Percentiles rank a stretch among this genome's conserved stretches.
These are phyloP conservation scores for Budorcas taxicolor DNA, from an alignment of 2,113 vertebrate species.

Conservation along the genomic window DNA sequence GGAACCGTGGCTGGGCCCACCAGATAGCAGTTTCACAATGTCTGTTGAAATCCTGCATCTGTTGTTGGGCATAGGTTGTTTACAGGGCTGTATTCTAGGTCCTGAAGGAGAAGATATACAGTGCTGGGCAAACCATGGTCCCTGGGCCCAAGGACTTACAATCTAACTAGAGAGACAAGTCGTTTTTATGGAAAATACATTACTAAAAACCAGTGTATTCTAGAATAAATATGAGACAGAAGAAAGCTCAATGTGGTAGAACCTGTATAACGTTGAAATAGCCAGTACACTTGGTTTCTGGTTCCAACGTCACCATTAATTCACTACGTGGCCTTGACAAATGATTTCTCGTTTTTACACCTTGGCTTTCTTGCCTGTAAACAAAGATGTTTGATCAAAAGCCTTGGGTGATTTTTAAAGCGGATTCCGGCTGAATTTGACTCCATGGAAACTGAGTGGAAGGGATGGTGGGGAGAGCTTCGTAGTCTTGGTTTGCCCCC, in stretches of 20 bases:
- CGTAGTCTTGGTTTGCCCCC: conserved; percentile 56
- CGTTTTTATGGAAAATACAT: background rate
- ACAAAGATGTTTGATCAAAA: background rate
- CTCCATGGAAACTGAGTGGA: background rate
- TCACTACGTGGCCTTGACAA: background rate
- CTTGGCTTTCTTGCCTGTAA: background rate
- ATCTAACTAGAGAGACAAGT: background rate
- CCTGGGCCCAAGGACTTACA: background rate
- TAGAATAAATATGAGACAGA: background rate
- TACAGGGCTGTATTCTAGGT: background rate
- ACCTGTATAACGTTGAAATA: background rate
- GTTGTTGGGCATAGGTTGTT: background rate
- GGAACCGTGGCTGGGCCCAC: background rate
- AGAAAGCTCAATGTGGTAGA: background rate
- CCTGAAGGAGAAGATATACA: background rate
- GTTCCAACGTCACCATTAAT: background rate
- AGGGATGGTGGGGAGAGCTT: background rate
- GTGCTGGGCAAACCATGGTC: background rate
- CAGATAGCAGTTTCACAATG: background rate
- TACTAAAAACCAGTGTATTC: background rate
- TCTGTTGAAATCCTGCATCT: background rate
- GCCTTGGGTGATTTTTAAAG: background rate
- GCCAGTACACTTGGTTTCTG: background rate
- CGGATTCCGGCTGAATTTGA: background rate
- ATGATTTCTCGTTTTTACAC: background rate